phyloP scores from a whole-genome alignment of 2,113 vertebrate genomes.

The Stictonetta naevosa region DNA sequence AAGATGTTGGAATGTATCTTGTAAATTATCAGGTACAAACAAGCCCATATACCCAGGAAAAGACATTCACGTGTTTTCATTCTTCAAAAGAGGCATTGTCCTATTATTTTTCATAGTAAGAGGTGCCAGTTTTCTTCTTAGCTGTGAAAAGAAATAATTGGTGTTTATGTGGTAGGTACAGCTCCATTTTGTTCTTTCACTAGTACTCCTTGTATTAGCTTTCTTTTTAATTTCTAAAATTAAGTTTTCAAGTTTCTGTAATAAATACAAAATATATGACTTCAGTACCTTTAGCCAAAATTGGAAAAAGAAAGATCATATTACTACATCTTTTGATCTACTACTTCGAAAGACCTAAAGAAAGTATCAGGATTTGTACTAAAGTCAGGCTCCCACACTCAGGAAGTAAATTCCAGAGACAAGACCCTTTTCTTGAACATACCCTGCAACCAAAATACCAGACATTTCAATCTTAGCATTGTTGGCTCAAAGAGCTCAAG shows the following conservation, averaged over 20 bases:
- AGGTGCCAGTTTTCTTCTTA: background rate
- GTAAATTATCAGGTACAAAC: background rate
- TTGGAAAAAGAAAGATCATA: background rate
- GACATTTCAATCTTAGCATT: slow-evolving; percentile 45
- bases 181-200: background rate
- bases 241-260: background rate
- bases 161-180: background rate
- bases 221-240: background rate
- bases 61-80: background rate
- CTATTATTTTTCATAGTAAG: background rate
- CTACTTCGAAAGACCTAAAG: background rate
- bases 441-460: slow-evolving; percentile 63
- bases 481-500: slow-evolving; percentile 1
- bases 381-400: slow-evolving; percentile 18
- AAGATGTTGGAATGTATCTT: background rate
- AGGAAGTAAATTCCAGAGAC: slow-evolving; percentile 20
- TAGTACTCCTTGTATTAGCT: background rate
- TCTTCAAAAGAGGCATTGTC: background rate
- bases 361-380: background rate
- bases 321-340: background rate
- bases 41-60: background rate
- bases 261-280: background rate
- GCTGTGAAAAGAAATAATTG: background rate
- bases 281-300: background rate
- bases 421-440: slow-evolving; percentile 49